Percentiles rank a stretch among this genome's conserved stretches.
Evolutionary conservation across 2,797 vertebrate genomes (phyloP).

Genomic region (Coracias cyanogaster): DNA sequence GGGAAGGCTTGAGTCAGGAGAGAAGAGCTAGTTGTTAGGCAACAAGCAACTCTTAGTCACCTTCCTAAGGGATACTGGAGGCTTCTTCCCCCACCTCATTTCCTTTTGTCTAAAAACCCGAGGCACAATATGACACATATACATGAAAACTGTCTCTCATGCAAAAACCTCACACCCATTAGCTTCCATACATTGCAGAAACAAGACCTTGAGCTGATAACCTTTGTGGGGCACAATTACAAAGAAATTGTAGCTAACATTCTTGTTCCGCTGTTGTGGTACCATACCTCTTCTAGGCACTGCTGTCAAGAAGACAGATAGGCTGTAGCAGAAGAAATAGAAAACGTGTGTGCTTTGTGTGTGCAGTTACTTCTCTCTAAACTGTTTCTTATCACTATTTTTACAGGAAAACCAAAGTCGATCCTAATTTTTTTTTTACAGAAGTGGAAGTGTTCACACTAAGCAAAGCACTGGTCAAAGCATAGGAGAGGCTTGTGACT

Average conservation of each 20-base stretch:
- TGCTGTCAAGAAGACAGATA: neutral
- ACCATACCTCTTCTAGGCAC: neutral
- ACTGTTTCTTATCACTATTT: neutral
- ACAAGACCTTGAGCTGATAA: neutral
- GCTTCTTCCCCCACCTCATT: neutral
- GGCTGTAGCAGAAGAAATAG: neutral
- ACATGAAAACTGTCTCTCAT: neutral
- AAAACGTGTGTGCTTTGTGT: neutral
- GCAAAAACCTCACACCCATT: neutral
- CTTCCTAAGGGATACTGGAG: neutral
- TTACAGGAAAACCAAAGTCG: neutral
- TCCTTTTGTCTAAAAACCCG: conserved; percentile 6
- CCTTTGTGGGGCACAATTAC: neutral
- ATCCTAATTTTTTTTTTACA: neutral
- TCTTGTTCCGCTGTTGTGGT: neutral
- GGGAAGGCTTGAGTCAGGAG: neutral
- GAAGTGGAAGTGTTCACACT: neutral
- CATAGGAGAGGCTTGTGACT: neutral
- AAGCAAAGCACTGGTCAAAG: neutral
- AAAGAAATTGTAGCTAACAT: neutral
- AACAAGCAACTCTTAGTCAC: neutral
- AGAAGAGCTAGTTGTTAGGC: neutral
- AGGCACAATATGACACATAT: neutral
- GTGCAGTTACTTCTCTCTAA: neutral
- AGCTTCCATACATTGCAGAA: neutral